Conservation (phyloP, 1,140 invertebrate genomes). For the Drepana arcuata region DNA sequence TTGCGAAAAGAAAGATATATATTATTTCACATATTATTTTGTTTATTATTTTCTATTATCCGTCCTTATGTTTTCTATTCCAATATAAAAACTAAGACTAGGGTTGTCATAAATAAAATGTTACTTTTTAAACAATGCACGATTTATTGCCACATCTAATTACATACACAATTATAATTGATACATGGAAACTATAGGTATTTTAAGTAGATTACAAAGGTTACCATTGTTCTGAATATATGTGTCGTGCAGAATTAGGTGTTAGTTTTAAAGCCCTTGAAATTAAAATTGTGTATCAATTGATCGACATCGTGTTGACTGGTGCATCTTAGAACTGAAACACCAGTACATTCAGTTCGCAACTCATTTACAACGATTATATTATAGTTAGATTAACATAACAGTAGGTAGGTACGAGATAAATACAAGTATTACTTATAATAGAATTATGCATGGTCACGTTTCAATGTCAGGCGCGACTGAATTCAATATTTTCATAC, state of each 20-base stretch:
- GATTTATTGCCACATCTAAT: constrained; percentile 63
- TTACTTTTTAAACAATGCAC: constrained; percentile 40
- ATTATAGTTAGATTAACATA: constrained; percentile 29
- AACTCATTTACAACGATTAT: constrained; percentile 26
- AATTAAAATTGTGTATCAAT: constrained; percentile 67
- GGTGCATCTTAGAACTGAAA: constrained; percentile 54
- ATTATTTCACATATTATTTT: constrained; percentile 4
- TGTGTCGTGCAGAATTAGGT: constrained; percentile 14
- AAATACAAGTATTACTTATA: constrained; percentile 33
- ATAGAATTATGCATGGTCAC: constrained; percentile 52
- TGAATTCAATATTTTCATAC: constrained; percentile 37
- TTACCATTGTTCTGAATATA: constrained; percentile 11
- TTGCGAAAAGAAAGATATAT: too few relatives aligned
- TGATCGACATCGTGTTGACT: constrained; percentile 27
- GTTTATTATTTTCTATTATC: constrained; percentile 5
- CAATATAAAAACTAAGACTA: too few relatives aligned
- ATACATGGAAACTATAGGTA: too few relatives aligned
- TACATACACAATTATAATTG: constrained; percentile 65
- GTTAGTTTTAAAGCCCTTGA: constrained; percentile 32
- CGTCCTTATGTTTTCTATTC: constrained; percentile 8
- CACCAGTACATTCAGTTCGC: constrained; percentile 21
- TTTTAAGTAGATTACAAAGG: constrained; percentile 22
- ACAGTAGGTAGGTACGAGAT: constrained; percentile 34
- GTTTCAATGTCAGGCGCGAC: constrained; percentile 16
- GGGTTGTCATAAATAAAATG: constrained; percentile 18